A percentile compares a stretch with the other conserved stretches of the same genome.
These are phyloP conservation scores for Drosophila pseudoobscura DNA, from an alignment of 1,140 invertebrate genomes.

Conservation along the genomic window DNA sequence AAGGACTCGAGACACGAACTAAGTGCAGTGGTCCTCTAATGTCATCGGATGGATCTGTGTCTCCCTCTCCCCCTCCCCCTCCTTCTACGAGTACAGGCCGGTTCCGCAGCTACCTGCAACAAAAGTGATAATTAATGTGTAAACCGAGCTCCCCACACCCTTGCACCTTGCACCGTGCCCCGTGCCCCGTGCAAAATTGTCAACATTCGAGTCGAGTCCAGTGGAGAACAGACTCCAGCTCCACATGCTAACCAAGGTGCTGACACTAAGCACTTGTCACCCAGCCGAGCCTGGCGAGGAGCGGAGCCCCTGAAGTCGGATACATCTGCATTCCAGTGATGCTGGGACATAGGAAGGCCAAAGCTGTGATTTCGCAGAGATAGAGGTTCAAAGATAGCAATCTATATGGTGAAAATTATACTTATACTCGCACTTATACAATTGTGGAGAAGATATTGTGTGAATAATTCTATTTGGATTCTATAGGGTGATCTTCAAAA, in stretches of 20 bases:
- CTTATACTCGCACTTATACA: too few species aligned
- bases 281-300: slow-evolving; percentile 58
- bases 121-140: slow-evolving; percentile 82
- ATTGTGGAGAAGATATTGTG: too few species aligned
- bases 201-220: slow-evolving; percentile 33
- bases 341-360: slow-evolving; percentile 1
- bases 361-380: neutral
- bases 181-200: slow-evolving; percentile 57
- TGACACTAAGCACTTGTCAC: slow-evolving; percentile 81
- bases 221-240: slow-evolving; percentile 9
- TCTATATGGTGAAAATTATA: too few species aligned
- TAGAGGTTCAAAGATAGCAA: too few species aligned
- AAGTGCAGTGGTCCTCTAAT: slow-evolving; percentile 65
- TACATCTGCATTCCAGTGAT: slow-evolving; percentile 32
- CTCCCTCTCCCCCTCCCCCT: slow-evolving; percentile 7
- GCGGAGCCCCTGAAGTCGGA: slow-evolving; percentile 17
- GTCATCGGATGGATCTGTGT: slow-evolving; percentile 37
- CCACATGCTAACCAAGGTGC: slow-evolving; percentile 77
- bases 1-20: slow-evolving; percentile 72
- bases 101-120: slow-evolving; percentile 49
- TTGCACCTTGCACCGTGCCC: neutral
- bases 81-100: neutral
- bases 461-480: too few species aligned
- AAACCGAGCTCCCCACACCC: slow-evolving; percentile 55
- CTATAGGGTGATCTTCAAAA: too few species aligned